phyloP scores from a whole-genome alignment of 2,113 vertebrate genomes.

The Galbula dea region DNA sequence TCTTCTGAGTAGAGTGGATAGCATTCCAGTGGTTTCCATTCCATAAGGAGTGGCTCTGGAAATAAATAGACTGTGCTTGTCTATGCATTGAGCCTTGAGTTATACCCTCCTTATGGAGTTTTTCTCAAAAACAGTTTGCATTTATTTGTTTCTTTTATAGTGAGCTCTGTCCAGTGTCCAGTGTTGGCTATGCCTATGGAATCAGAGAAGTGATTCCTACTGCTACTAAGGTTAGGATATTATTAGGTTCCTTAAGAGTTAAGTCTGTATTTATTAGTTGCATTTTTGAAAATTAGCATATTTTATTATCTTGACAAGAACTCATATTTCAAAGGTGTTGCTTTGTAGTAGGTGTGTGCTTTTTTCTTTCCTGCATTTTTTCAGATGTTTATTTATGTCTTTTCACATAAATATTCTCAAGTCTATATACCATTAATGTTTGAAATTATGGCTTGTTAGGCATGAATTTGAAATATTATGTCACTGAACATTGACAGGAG shows the following conservation, averaged over 20 bases:
- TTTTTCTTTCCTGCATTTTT: background rate
- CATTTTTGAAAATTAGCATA: slow-evolving; percentile 1
- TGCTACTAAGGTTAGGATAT: background rate
- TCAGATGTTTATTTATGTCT: background rate
- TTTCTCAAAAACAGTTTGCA: background rate
- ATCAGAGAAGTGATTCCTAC: background rate
- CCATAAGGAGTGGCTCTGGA: background rate
- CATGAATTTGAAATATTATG: background rate
- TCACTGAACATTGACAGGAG: background rate
- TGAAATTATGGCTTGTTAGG: background rate
- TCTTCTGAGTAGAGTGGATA: background rate
- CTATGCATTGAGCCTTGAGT: background rate
- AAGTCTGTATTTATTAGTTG: background rate
- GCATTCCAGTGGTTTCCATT: background rate
- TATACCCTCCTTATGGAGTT: background rate
- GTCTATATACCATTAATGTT: background rate
- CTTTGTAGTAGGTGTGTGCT: background rate
- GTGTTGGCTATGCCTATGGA: background rate
- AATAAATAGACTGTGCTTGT: background rate
- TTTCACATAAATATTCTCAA: background rate
- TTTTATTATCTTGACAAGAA: background rate
- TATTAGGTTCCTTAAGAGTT: background rate
- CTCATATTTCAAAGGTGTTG: background rate
- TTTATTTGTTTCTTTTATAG: background rate
- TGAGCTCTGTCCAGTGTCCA: background rate